phyloP scores from a whole-genome alignment of 2,113 vertebrate genomes.

The Odocoileus hemionus region DNA sequence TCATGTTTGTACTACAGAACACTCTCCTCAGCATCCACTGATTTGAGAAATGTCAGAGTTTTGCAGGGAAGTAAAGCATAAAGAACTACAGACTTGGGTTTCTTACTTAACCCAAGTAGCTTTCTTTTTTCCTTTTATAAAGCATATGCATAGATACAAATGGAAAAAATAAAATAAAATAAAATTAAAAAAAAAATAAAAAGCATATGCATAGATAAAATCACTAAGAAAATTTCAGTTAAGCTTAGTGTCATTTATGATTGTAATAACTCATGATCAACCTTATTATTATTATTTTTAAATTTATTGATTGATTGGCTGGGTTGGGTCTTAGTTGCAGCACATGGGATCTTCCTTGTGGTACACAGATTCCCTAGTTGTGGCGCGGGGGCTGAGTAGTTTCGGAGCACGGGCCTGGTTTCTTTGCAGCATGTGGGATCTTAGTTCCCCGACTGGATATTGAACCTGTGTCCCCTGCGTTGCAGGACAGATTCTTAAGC shows the following conservation, averaged over 20 bases:
- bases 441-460: not conserved
- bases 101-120: not conserved
- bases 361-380: not conserved
- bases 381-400: rapidly evolving
- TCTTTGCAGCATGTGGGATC: not conserved
- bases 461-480: not conserved
- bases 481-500: not conserved
- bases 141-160: not conserved
- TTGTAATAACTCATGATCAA: not conserved
- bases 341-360: not conserved
- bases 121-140: constrained; percentile 1
- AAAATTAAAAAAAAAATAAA: too few species aligned
- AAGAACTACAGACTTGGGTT: not conserved
- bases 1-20: not conserved
- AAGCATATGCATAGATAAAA: not conserved
- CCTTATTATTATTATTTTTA: not conserved
- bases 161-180: too few species aligned
- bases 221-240: not conserved
- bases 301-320: not conserved
- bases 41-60: not conserved
- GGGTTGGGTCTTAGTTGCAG: not conserved
- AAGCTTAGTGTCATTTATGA: not conserved
- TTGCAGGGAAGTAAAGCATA: not conserved
- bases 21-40: not conserved
- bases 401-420: not conserved